Evolutionary conservation across 2,888 invertebrate species (phyloP), one percentile per base, ranked within the genome.

Genomic region (Drosophila stalkeri): DNA sequence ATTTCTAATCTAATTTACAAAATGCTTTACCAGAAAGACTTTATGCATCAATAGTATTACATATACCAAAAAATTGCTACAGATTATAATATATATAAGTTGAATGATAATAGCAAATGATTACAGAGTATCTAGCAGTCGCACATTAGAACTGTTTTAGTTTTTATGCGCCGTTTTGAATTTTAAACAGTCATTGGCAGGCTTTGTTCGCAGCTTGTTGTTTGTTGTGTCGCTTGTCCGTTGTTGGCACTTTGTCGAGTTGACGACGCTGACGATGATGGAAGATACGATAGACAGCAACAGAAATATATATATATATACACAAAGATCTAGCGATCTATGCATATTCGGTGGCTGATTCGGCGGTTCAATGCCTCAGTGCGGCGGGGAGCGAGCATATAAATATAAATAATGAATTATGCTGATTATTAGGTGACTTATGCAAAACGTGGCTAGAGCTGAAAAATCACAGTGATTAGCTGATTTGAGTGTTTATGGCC

Each of bases 181-280:
- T 89, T 89, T 86, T 89, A 89, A 86, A 84, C 79, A 89, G 86
- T 86, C 89, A 86, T 86, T 86, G 84, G 86, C 76, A 64, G 72
- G 80, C 80, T 81, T 86, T 86, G 77, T 83, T 77, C 70, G 51
- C 68, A 70, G 69, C 64, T 67, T 64, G 80, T 72, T 59, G 75
- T 66, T 67, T 70, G 80, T 69, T 77, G 71, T 64, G 71, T 62
- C 44, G 54, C 52, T 60, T 64, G 72, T 55, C 46, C 47, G 67
- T 77, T 75, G 79, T 86, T 86, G 86, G 81, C 81, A 81, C 81
- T 76, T 81, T 84, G 81, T 81, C 75, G 71, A 78, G 57, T 75
- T 79, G 79, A 72, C 72, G 79, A 75, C 52, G 55, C 72, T 60
- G 79, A 63, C 67, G 72, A 77, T 72, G 79, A 77, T 78, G 65